These are phyloP conservation scores for Xenopus laevis DNA, from an alignment of 2,113 vertebrate species.

Conservation along the genomic window DNA sequence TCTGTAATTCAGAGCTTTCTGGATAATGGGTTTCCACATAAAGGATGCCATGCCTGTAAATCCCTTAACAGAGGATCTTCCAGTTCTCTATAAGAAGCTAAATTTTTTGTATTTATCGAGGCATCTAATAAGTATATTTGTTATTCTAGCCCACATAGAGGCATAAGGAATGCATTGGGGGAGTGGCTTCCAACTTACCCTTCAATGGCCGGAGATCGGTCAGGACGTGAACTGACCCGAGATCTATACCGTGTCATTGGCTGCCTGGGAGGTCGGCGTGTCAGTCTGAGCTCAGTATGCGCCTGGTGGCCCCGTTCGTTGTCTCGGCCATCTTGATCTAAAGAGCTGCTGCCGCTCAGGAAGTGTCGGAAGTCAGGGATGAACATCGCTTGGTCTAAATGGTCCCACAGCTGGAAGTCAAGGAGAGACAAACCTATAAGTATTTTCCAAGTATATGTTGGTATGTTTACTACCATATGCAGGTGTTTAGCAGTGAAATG, in stretches of 20 bases:
- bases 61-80: no score
- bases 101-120: no score
- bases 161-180: not conserved
- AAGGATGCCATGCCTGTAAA: no score
- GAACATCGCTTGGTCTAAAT: conserved; percentile 66
- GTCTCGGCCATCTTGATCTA: conserved; percentile 76
- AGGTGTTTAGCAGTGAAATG: no score
- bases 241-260: conserved; percentile 78
- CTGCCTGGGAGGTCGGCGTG: conserved; percentile 77
- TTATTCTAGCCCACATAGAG: no score
- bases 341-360: conserved; percentile 60
- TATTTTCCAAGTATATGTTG: no score
- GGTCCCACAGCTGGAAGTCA: conserved; percentile 89
- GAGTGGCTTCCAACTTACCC: conserved; percentile 66
- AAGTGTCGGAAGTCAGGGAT: conserved; percentile 68
- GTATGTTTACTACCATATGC: no score
- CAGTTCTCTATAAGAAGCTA: no score
- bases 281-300: conserved; percentile 80
- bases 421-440: no score
- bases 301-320: conserved; percentile 63
- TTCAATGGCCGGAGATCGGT: conserved; percentile 89
- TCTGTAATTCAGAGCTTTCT: no score
- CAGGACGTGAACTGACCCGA: conserved; percentile 81
- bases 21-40: no score
- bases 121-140: no score